Percentiles rank a stretch among this genome's conserved stretches.
Conservation (phyloP, 1,140 invertebrate species). For the Drosophila lini region DNA sequence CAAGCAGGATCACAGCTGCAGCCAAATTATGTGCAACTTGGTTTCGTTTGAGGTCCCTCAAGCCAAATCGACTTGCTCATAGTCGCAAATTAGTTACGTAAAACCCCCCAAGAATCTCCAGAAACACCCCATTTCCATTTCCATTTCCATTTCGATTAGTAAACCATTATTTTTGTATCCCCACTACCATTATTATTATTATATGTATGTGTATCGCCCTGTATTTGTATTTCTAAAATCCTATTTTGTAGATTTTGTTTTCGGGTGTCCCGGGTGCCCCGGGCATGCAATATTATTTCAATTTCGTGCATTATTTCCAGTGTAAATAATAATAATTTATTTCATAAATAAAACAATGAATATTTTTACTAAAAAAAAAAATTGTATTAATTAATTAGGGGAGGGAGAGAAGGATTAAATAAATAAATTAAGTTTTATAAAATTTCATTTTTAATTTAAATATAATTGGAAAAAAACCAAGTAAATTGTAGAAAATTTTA, state of each 20-base stretch:
- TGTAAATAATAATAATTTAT: constrained; percentile 83
- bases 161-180: constrained; percentile 29
- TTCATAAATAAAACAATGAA: constrained; percentile 78
- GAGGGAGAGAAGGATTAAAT: no score
- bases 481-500: no score
- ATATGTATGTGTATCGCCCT: constrained; percentile 25
- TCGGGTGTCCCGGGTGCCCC: constrained; percentile 45
- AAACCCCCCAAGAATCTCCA: constrained; percentile 1
- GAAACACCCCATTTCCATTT: not conserved
- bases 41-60: constrained; percentile 63
- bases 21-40: constrained; percentile 80
- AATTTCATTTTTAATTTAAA: no score
- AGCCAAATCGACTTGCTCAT: constrained; percentile 82
- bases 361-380: constrained; percentile 48
- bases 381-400: no score
- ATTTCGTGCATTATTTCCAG: constrained; percentile 79
- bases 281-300: constrained; percentile 78
- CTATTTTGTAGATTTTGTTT: constrained; percentile 65
- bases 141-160: not conserved
- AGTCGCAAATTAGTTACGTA: constrained; percentile 70
- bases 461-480: no score
- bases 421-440: no score
- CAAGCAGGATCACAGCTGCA: constrained; percentile 38
- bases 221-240: constrained; percentile 43
- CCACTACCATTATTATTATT: constrained; percentile 17